A percentile compares a stretch with the other conserved stretches of the same genome.
Conservation (phyloP, 2,888 invertebrate genomes). For the Synergus japonicus region DNA sequence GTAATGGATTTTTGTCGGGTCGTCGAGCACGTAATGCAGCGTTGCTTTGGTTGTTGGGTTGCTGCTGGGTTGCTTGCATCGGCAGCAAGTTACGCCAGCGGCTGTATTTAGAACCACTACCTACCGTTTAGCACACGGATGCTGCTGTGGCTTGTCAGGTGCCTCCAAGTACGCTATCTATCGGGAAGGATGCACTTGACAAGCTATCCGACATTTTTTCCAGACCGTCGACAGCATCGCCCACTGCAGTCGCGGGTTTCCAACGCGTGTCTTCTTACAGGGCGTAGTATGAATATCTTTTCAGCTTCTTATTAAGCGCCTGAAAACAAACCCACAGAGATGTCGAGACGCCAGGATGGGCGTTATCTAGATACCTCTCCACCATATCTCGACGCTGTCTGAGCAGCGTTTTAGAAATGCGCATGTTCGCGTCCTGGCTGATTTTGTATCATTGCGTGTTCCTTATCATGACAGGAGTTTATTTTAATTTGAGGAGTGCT, state of each 20-base stretch:
- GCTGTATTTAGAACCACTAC: conserved; percentile 35
- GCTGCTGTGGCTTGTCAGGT: conserved; percentile 33
- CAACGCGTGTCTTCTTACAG: conserved; percentile 38
- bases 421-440: background rate
- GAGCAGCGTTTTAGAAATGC: background rate
- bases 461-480: background rate
- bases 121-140: conserved; percentile 35
- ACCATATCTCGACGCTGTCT: background rate
- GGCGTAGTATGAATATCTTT: conserved; percentile 32
- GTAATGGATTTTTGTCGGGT: conserved; percentile 57
- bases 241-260: conserved; percentile 12
- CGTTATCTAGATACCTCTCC: conserved; percentile 26
- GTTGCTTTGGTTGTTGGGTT: conserved; percentile 45
- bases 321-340: conserved; percentile 39
- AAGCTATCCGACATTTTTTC: conserved; percentile 29
- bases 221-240: conserved; percentile 16
- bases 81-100: conserved; percentile 44
- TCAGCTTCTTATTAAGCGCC: conserved; percentile 33
- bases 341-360: conserved; percentile 25
- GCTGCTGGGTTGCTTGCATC: conserved; percentile 22
- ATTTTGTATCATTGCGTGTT: conserved; percentile 1
- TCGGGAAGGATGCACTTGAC: conserved; percentile 36
- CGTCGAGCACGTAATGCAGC: conserved; percentile 50
- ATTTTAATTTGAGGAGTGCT: background rate
- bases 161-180: background rate